Percentiles rank a stretch among this genome's conserved stretches.
These are phyloP conservation scores for Mamestra brassicae DNA, from an alignment of 2,888 invertebrate species.

Conservation along the genomic window DNA sequence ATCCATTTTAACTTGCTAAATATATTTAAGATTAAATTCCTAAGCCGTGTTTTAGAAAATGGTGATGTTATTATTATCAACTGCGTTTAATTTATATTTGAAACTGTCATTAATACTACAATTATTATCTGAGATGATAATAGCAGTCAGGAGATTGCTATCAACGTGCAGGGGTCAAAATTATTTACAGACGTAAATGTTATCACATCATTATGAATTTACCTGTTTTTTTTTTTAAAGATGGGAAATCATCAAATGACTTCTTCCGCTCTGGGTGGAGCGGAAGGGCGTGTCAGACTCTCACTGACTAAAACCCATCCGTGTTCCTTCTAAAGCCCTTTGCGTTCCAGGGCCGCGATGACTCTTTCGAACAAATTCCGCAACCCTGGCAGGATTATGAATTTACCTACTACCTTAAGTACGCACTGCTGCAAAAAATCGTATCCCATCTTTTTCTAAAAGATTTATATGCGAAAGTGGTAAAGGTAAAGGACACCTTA, in stretches of 20 bases:
- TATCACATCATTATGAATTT: too few species aligned
- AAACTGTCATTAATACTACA: background rate
- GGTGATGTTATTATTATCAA: conserved; percentile 3
- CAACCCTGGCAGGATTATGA: too few species aligned
- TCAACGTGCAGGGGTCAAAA: background rate
- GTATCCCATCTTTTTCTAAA: background rate
- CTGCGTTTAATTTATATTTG: background rate
- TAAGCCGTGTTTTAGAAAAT: conserved; percentile 8
- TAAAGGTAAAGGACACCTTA: background rate
- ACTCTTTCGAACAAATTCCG: too few species aligned
- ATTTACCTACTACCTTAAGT: background rate
- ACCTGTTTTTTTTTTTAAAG: too few species aligned
- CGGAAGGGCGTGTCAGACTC: too few species aligned
- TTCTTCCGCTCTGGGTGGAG: too few species aligned
- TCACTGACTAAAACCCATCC: too few species aligned
- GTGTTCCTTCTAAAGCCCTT: too few species aligned
- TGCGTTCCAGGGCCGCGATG: too few species aligned
- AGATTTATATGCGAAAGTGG: background rate
- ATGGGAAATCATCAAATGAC: too few species aligned
- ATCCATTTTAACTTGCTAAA: conserved; percentile 14
- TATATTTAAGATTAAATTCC: conserved; percentile 32
- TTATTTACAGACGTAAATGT: too few species aligned
- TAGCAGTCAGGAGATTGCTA: background rate
- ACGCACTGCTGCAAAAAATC: background rate
- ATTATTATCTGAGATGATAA: background rate